Base-by-base conservation (phyloP, 1,140 invertebrate genomes). In the Thrips palmi region DNA sequence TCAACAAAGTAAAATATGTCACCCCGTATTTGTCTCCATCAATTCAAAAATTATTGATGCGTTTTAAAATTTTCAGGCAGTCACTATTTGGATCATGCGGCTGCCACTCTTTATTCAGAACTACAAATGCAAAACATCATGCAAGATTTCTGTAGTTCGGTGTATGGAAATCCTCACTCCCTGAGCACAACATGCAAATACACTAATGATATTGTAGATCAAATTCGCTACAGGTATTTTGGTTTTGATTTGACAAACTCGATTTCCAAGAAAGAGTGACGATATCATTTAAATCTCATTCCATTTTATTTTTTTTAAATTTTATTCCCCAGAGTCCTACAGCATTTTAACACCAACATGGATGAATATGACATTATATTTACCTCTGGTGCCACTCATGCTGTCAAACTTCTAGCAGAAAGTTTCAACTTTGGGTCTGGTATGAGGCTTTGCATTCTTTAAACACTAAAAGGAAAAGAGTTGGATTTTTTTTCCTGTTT, bases 11-110 rank as follows among this genome's bases (percentile, higher is more conserved):
- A n/a, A n/a, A n/a, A n/a, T n/a, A n/a, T n/a, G n/a, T n/a, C n/a
- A n/a, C n/a, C n/a, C n/a, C n/a, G n/a, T n/a, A n/a, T n/a, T n/a
- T n/a, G n/a, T n/a, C n/a, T n/a, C n/a, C n/a, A n/a, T n/a, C n/a
- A n/a, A n/a, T n/a, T n/a, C n/a, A n/a, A n/a, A n/a, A n/a, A n/a
- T n/a, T n/a, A n/a, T n/a, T n/a, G n/a, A n/a, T n/a, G n/a, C n/a
- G n/a, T n/a, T n/a, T n/a, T n/a, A n/a, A n/a, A n/a, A n/a, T n/a
- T n/a, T n/a, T n/a, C n/a, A n/a, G n/a, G n/a, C n/a, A n/a, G n/a
- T n/a, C n/a, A n/a, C 39, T 97, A 92, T 59, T 60, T 94, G 46
- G 91, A 96, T 59, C 81, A 94, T 70, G 79, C 82, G 25, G 89
- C 88, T 14, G 67, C 87, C 14, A 77, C 83, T 17, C 55, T 93